Base-by-base conservation (phyloP, 2,113 vertebrate genomes). In the Hyaena hyaena region DNA sequence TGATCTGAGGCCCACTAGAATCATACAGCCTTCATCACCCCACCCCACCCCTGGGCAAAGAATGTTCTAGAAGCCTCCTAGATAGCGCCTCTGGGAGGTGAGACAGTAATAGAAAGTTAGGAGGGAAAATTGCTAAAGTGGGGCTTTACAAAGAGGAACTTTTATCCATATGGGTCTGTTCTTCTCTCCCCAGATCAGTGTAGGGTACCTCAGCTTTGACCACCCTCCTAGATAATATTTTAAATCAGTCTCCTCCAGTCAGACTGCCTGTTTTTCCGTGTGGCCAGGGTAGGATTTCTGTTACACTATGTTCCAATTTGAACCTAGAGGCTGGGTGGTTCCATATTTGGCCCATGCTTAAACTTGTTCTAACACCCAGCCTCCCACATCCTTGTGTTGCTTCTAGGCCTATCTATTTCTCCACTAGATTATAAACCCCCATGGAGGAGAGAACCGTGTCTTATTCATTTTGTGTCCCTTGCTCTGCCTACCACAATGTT, bases 251-350 rank as follows among this genome's bases (percentile, higher is more conserved):
- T 73, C 53, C 24, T 96, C 90, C 88, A 81, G 39, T 15, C 1
- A 17, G 35, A 45, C 74, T 68, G 80, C 58, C 95, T 93, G 68
- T n/a, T 50, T 95, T 88, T 94, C 86, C 88, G 43, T 92, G 86
- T 90, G 93, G 90, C 90, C 88, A 58, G 90, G 73, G 39, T 3
- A 77, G 90, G 88, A 82, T 90, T 94, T 96, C 93, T n/a, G 2
- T 73, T 96, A 85, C 45, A 82, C 94, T 88, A 0, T 82, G 88
- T 95, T 96, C 95, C 88, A 96, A 69, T 95, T 92, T 95, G 81
- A 95, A 90, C 88, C 97, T 82, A 96, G 66, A 96, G 81, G 14
- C 84, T 94, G 85, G 93, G 95, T 95, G 97, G 74, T 68, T 97
- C 93, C 10, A 0, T 80, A 19, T 68, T 69, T 90, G 94, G 96